Evolutionary conservation across 2,113 vertebrate species (phyloP).

Genomic region (Gymnarchus niloticus): DNA sequence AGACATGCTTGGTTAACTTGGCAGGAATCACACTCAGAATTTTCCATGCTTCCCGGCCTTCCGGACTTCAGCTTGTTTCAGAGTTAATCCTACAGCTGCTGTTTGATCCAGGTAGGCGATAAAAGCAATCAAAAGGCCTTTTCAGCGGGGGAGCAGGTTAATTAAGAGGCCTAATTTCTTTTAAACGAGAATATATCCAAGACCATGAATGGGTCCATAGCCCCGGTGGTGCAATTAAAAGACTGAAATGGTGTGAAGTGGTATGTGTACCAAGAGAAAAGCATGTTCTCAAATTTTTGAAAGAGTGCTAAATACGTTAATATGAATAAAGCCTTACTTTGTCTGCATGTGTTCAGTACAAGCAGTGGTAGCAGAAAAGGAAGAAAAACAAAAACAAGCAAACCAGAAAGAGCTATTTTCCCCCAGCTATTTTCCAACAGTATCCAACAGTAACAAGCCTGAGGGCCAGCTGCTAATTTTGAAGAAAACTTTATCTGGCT

Average conservation of each 20-base stretch:
- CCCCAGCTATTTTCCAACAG: conserved; percentile 22
- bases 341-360: background rate
- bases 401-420: conserved; percentile 5
- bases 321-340: background rate
- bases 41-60: conserved; percentile 32
- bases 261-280: background rate
- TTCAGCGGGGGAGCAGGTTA: conserved; percentile 21
- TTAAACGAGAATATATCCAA: background rate
- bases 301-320: background rate
- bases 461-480: conserved; percentile 33
- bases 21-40: conserved; percentile 25
- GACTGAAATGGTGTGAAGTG: background rate
- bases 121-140: conserved; percentile 13
- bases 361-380: background rate
- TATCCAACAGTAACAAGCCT: conserved; percentile 35
- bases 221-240: background rate
- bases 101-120: conserved; percentile 34
- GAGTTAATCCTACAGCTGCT: conserved; percentile 24
- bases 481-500: conserved; percentile 44
- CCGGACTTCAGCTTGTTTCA: conserved; percentile 9
- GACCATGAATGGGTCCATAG: background rate
- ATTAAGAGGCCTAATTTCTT: conserved; percentile 20
- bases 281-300: background rate
- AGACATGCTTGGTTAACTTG: conserved; percentile 29
- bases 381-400: background rate